Evolutionary conservation across 2,113 vertebrate genomes (phyloP).

Genomic region (Morphnarchus princeps): DNA sequence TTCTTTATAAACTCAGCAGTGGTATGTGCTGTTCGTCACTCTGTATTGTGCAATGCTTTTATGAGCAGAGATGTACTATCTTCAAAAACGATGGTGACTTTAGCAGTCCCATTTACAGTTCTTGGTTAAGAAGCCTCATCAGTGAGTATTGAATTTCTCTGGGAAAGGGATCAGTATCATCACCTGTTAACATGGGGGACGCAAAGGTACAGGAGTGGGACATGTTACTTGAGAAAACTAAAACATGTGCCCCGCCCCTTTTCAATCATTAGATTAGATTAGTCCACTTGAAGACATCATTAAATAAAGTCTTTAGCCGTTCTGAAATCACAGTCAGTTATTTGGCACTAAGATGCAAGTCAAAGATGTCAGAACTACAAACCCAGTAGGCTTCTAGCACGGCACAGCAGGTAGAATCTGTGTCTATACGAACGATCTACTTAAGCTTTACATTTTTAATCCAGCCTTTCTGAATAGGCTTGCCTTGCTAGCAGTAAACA

Average conservation of each 20-base stretch:
- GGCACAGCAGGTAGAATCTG: neutral
- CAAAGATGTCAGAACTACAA: neutral
- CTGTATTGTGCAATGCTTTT: neutral
- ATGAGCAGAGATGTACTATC: neutral
- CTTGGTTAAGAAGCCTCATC: neutral
- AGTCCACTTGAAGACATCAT: neutral
- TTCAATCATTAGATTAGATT: neutral
- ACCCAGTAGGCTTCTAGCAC: neutral
- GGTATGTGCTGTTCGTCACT: neutral
- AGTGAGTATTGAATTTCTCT: neutral
- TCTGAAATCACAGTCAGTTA: neutral
- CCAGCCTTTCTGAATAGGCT: neutral
- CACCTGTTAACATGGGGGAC: neutral
- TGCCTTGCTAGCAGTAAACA: neutral
- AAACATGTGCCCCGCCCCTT: neutral
- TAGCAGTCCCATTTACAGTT: neutral
- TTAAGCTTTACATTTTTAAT: neutral
- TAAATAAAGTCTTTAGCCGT: neutral
- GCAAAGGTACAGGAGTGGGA: neutral
- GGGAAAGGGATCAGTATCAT: neutral
- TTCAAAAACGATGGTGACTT: neutral
- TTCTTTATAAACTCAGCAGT: neutral
- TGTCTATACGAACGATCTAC: accelerated
- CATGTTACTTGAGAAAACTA: neutral
- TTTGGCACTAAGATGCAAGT: neutral